A percentile compares a stretch with the other conserved stretches of the same genome.
phyloP scores from a whole-genome alignment of 2,888 invertebrate species.

The Synergus japonicus region DNA sequence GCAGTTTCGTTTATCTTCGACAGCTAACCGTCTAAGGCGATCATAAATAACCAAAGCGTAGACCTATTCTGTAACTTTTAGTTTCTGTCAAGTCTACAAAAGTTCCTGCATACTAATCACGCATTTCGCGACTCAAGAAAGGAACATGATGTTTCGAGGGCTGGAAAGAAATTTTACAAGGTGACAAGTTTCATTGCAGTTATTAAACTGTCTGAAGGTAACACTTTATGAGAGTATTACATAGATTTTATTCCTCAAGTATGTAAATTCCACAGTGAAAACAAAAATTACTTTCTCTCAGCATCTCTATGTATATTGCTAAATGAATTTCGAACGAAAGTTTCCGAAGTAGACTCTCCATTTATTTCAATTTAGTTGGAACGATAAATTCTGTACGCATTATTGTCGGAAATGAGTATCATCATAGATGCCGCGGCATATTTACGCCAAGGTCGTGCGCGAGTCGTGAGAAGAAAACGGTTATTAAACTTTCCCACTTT shows the following conservation, averaged over 20 bases:
- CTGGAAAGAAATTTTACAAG: background rate
- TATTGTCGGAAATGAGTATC: conserved; percentile 19
- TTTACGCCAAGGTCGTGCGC: conserved; percentile 24
- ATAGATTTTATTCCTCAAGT: background rate
- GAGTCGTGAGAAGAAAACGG: conserved; percentile 29
- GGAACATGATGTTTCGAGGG: too few relatives aligned
- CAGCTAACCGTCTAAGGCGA: conserved; percentile 36
- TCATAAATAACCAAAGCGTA: conserved; percentile 50
- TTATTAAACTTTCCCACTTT: conserved; percentile 36
- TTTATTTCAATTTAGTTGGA: conserved; percentile 26
- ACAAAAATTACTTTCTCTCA: conserved; percentile 29
- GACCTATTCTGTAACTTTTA: conserved; percentile 20
- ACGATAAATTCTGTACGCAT: conserved; percentile 14
- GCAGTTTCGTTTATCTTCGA: conserved; percentile 50
- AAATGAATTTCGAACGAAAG: conserved; percentile 11
- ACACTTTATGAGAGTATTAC: conserved; percentile 9
- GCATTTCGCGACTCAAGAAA: conserved; percentile 1
- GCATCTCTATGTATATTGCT: background rate
- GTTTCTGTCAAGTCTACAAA: background rate
- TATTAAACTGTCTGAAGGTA: background rate
- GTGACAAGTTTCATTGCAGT: background rate
- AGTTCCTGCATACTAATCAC: background rate
- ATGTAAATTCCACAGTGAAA: background rate
- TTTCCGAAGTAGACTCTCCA: background rate
- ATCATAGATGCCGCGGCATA: conserved; percentile 32